A percentile compares a stretch with the other conserved stretches of the same genome.
Evolutionary conservation across 2,888 invertebrate genomes (phyloP).

Genomic region (Phortica okadai): DNA sequence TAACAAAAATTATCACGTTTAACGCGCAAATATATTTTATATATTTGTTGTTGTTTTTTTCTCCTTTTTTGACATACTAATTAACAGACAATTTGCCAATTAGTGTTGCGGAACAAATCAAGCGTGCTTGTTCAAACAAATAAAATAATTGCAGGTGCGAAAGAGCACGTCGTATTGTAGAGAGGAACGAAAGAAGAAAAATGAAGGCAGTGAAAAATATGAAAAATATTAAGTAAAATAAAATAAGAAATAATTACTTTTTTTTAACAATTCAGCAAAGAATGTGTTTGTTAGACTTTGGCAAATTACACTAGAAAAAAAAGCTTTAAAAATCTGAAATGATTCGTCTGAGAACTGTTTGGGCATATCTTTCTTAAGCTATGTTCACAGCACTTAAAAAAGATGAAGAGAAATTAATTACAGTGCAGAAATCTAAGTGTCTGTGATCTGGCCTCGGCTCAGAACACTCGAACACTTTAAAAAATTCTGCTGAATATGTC

Average conservation of each 20-base stretch:
- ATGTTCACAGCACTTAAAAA: no score
- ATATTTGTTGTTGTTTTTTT: slow-evolving; percentile 7
- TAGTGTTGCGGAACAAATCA: slow-evolving; percentile 38
- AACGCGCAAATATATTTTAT: not conserved
- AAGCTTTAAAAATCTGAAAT: no score
- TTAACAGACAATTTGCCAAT: slow-evolving; percentile 55
- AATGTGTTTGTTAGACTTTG: no score
- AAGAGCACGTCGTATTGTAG: not conserved
- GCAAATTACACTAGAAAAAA: no score
- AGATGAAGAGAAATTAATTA: no score
- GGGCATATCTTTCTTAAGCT: no score
- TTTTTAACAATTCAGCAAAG: no score
- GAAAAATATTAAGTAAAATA: not conserved
- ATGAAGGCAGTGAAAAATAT: not conserved
- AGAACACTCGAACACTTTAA: not conserved
- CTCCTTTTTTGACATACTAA: slow-evolving; percentile 51
- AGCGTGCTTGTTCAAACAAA: not conserved
- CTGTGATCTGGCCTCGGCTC: not conserved
- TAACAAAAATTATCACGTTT: slow-evolving; percentile 17
- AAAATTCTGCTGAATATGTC: not conserved
- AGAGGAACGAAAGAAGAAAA: not conserved
- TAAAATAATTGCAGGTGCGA: not conserved
- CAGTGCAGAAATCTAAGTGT: not conserved
- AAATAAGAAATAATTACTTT: no score
- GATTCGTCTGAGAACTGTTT: no score